phyloP scores from a whole-genome alignment of 64 coral and sea anemone genomes.

The Astreopora myriophthalma region DNA sequence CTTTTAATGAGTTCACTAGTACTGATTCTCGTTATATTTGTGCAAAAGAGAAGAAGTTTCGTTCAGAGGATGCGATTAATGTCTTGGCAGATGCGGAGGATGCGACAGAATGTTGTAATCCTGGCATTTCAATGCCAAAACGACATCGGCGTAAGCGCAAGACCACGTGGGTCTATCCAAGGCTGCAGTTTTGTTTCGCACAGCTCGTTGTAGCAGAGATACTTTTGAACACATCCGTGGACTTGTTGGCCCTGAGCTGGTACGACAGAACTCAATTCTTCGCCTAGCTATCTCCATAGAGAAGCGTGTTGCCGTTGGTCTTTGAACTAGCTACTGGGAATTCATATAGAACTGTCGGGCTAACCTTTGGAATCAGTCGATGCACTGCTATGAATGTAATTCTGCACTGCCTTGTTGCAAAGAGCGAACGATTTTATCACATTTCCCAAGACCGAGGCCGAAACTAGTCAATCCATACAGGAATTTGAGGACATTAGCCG shows the following conservation, averaged over 20 bases:
- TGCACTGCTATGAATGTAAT: slow-evolving; percentile 32
- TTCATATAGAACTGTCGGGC: no score
- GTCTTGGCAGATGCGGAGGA: no score
- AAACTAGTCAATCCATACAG: slow-evolving; percentile 51
- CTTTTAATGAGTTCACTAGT: no score
- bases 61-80: no score
- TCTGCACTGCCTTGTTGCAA: not conserved
- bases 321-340: no score
- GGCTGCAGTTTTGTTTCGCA: slow-evolving; percentile 20
- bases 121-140: no score
- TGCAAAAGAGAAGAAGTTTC: no score
- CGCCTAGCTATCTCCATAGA: not conserved
- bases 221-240: slow-evolving; percentile 49
- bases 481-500: slow-evolving; percentile 50
- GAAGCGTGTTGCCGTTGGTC: not conserved
- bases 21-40: no score
- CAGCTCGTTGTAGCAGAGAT: slow-evolving; percentile 35
- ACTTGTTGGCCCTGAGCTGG: slow-evolving; percentile 41
- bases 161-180: slow-evolving; percentile 26
- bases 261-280: slow-evolving; percentile 23
- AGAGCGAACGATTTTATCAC: slow-evolving; percentile 4
- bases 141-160: not conserved
- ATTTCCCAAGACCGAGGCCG: not conserved
- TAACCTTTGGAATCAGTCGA: not conserved
- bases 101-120: no score